Evolutionary conservation across 2,113 vertebrate genomes (phyloP), one percentile per base, ranked within the genome.

Genomic region (Charina bottae): DNA sequence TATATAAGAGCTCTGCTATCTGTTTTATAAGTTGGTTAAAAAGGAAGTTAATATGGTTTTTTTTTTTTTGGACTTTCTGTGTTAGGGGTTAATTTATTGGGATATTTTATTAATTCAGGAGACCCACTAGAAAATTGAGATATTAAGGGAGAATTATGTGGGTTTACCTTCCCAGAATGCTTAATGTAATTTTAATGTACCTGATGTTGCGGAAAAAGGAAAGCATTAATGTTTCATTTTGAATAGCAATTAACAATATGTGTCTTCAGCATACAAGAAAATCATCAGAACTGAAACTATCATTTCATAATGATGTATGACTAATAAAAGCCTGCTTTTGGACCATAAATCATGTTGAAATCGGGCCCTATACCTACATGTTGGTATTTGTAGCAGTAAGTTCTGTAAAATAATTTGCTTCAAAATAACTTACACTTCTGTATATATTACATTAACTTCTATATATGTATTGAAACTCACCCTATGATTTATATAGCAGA

Each of bases 181-280:
- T 26, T 37, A 72, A 87, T 86, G 54, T 78, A 37, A 58, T 86
- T 90, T 90, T 83, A 93, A 83, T 24, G 23, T n/a, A 46, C 28
- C 42, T 90, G 42, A 87, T 86, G 12, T 62, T 92, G n/a, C 55
- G 28, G 28, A 54, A 84, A 42, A 88, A 33, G 37, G 88, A 87
- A 83, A 59, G 10, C 68, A 60, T 88, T 37, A 90, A 87, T 90
- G 53, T 90, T 83, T 90, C n/a, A 88, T 83, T 88, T 59, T 60
- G 83, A 92, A 26, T 88, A 72, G 42, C 54, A 83, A 54, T 83
- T 93, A 87, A 83, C 64, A 60, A 56, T 28, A 9, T 56, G 84
- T 83, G 12, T 28, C 42, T 88, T 78, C 64, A 59, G 26, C 19
- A 53, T 53, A 60, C 56, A 60, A 56, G 55, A 60, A 88, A 88